phyloP scores from a whole-genome alignment of 1,140 invertebrate genomes.

The Pseudomyrmex cubaensis region DNA sequence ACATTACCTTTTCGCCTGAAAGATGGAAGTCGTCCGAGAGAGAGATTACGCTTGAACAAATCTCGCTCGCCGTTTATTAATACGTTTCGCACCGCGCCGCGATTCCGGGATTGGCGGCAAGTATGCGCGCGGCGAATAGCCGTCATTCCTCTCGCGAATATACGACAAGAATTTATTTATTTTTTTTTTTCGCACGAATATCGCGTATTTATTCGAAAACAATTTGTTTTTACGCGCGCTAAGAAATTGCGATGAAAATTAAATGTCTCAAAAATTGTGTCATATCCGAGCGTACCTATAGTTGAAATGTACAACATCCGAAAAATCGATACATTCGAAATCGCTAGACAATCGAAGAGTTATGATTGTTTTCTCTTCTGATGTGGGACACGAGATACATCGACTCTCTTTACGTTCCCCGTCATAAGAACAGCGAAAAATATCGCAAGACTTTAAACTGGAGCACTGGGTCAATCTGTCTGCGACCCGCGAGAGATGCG shows the following conservation, averaged over 20 bases:
- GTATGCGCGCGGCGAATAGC: background rate
- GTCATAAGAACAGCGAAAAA: conserved; percentile 21
- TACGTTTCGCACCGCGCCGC: conserved; percentile 28
- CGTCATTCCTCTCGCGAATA: no score
- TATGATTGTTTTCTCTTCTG: background rate
- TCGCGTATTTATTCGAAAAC: background rate
- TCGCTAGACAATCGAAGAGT: background rate
- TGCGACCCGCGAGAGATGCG: conserved; percentile 22
- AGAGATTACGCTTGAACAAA: conserved; percentile 49
- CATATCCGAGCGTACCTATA: no score
- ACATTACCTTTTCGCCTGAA: conserved; percentile 39
- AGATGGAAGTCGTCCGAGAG: conserved; percentile 49
- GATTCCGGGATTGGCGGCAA: conserved; percentile 15
- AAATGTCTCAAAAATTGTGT: background rate
- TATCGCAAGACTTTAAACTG: conserved; percentile 31
- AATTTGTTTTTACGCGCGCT: background rate
- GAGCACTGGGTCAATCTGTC: conserved; percentile 46
- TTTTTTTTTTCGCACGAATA: background rate
- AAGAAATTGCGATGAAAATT: background rate
- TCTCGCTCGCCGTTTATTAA: conserved; percentile 49
- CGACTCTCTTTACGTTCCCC: no score
- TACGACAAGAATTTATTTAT: no score
- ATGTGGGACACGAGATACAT: no score
- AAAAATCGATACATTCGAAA: no score
- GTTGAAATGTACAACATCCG: no score